Percentiles rank a stretch among this genome's conserved stretches.
Evolutionary conservation across 2,113 vertebrate genomes (phyloP).

Genomic region (Colaptes auratus): DNA sequence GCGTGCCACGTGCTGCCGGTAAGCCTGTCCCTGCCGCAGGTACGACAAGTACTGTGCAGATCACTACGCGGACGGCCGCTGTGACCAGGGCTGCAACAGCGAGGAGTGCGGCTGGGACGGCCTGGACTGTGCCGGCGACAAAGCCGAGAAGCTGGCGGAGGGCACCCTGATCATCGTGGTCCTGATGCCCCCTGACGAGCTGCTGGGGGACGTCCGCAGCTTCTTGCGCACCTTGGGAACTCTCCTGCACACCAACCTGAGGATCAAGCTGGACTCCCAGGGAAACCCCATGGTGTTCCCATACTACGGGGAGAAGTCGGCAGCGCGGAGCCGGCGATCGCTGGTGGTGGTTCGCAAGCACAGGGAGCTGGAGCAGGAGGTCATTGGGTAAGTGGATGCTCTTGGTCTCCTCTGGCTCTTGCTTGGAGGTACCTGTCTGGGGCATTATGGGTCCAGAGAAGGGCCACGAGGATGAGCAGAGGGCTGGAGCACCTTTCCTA

Average conservation of each 20-base stretch:
- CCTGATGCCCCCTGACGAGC: slow-evolving; percentile 86
- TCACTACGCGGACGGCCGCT: slow-evolving; percentile 85
- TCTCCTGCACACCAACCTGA: slow-evolving; percentile 88
- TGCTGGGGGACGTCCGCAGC: slow-evolving; percentile 83
- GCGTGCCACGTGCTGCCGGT: neutral
- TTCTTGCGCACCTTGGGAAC: slow-evolving; percentile 88
- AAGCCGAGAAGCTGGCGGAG: slow-evolving; percentile 77
- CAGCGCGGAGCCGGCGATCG: slow-evolving; percentile 61
- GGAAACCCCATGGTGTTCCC: slow-evolving; percentile 86
- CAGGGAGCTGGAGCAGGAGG: slow-evolving; percentile 84
- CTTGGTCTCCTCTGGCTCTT: neutral
- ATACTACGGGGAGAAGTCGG: slow-evolving; percentile 74
- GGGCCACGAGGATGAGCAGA: no score
- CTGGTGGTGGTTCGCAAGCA: slow-evolving; percentile 52
- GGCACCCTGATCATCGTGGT: slow-evolving; percentile 91
- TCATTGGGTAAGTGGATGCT: slow-evolving; percentile 83
- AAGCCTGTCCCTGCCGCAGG: slow-evolving; percentile 58
- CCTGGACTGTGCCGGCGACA: slow-evolving; percentile 85
- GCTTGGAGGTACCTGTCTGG: neutral
- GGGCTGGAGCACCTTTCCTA: no score
- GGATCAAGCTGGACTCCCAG: slow-evolving; percentile 82
- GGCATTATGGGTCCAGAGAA: neutral
- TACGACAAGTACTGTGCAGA: slow-evolving; percentile 91
- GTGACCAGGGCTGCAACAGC: slow-evolving; percentile 90
- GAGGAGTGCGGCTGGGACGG: slow-evolving; percentile 95